Base-by-base conservation (phyloP, 2,797 vertebrate species). In the Lepidocolaptes lacrymiger region DNA sequence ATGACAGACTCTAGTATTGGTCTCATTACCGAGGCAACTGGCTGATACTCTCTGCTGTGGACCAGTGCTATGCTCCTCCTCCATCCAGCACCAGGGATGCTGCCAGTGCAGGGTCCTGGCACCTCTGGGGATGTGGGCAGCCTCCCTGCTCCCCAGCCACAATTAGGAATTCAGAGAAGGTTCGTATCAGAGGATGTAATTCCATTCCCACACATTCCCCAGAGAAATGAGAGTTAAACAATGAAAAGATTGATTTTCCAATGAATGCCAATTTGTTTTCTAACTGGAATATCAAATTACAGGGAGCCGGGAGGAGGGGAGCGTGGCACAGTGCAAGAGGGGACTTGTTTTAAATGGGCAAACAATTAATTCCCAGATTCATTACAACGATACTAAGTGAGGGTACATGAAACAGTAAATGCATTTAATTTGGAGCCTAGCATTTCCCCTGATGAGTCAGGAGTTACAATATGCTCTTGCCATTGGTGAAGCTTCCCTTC, bases 241-340 rank as follows among this genome's bases (percentile, higher is more conserved):
- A 96, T 77, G 90, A 86, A 86, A 95, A 96, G 94, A 97, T 93
- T 96, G 96, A 97, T 97, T 97, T 97, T 88, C 91, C 91, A 88
- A 77, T 95, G 92, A 96, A 96, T 89, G 92, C 81, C 96, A 95
- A 94, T 96, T 96, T 96, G 88, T 95, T 96, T 96, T 96, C 81
- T 93, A 96, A 95, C 89, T 17, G 5, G 89, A 96, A 96, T 97
- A 95, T 96, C 95, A 94, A 91, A 95, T 96, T 94, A 91, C 10
- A 0, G 81, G 13, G 30, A 64, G 78, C 76, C 73, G 58, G 81
- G 91, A 75, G 75, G 86, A 92, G 86, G 81, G 84, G 69, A 86
- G 71, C 11, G 7, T 0, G 0, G 44, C 37, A 14, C 46, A 19
- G 81, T 74, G 90, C 63, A 71, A 88, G 85, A 94, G 91, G 90